These are phyloP conservation scores for Callospermophilus lateralis DNA, from an alignment of 2,113 vertebrate genomes.

Conservation along the genomic window DNA sequence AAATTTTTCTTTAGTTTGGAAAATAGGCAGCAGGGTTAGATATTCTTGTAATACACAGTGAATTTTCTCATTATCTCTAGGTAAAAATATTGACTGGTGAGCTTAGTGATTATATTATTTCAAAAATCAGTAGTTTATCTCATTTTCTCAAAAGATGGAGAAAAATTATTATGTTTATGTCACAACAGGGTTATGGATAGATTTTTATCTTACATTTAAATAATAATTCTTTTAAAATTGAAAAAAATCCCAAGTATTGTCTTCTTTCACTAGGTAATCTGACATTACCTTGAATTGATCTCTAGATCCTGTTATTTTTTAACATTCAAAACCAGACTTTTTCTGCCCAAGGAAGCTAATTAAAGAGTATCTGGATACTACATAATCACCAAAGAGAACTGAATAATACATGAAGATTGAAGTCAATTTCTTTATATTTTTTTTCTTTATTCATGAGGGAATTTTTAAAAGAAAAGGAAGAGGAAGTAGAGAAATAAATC, in stretches of 20 bases:
- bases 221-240: slow-evolving; percentile 50
- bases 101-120: background rate
- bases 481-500: slow-evolving; percentile 66
- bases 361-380: slow-evolving; percentile 79
- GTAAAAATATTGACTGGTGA: background rate
- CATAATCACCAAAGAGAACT: slow-evolving; percentile 44
- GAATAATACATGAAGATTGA: slow-evolving; percentile 88
- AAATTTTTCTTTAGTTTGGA: background rate
- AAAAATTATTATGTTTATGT: slow-evolving; percentile 21
- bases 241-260: slow-evolving; percentile 55
- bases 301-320: slow-evolving; percentile 81
- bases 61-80: background rate
- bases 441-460: slow-evolving; percentile 84
- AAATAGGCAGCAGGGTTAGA: background rate
- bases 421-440: slow-evolving; percentile 85
- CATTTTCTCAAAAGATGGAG: background rate
- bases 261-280: slow-evolving; percentile 50
- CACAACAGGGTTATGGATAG: slow-evolving; percentile 48
- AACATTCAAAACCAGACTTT: slow-evolving; percentile 75
- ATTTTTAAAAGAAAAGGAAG: slow-evolving; percentile 68
- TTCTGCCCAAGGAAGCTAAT: slow-evolving; percentile 83
- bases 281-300: slow-evolving; percentile 78
- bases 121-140: background rate
- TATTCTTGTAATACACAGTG: background rate
- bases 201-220: slow-evolving; percentile 74